These are phyloP conservation scores for Keiferia lycopersicella DNA, from an alignment of 2,888 invertebrate genomes.

Conservation along the genomic window DNA sequence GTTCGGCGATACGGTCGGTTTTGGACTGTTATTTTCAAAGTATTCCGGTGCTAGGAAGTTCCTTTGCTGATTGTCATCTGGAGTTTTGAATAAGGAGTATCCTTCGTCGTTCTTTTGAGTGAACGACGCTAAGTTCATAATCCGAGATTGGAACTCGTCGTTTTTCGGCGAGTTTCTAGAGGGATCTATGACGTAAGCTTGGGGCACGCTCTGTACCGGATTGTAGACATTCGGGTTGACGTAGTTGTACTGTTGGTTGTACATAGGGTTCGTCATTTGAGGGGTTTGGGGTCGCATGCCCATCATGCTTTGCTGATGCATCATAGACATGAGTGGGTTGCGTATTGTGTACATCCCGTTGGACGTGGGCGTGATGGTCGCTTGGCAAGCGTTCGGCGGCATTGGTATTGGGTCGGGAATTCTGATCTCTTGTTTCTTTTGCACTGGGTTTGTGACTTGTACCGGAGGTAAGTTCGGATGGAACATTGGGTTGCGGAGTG, in stretches of 20 bases:
- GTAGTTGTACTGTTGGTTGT: conserved; percentile 55
- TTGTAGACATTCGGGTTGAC: conserved; percentile 58
- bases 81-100: conserved; percentile 67
- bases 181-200: conserved; percentile 44
- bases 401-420: conserved; percentile 74
- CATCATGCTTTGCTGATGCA: conserved; percentile 71
- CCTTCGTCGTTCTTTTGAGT: conserved; percentile 75
- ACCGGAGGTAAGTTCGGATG: conserved; percentile 78
- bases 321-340: conserved; percentile 84
- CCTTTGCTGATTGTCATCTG: conserved; percentile 57
- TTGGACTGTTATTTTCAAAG: conserved; percentile 56
- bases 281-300: conserved; percentile 51
- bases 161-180: conserved; percentile 47
- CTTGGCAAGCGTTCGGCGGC: conserved; percentile 74
- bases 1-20: conserved; percentile 65
- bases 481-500: conserved; percentile 90
- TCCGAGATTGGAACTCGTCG: conserved; percentile 61
- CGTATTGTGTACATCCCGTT: conserved; percentile 92
- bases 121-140: conserved; percentile 71
- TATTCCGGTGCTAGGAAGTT: conserved; percentile 63
- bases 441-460: conserved; percentile 36
- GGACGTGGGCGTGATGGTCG: conserved; percentile 75
- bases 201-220: conserved; percentile 37
- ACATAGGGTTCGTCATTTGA: conserved; percentile 44
- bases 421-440: conserved; percentile 33